These are phyloP conservation scores for Eustalomyia histrio DNA, from an alignment of 2,888 invertebrate species.

Conservation along the genomic window DNA sequence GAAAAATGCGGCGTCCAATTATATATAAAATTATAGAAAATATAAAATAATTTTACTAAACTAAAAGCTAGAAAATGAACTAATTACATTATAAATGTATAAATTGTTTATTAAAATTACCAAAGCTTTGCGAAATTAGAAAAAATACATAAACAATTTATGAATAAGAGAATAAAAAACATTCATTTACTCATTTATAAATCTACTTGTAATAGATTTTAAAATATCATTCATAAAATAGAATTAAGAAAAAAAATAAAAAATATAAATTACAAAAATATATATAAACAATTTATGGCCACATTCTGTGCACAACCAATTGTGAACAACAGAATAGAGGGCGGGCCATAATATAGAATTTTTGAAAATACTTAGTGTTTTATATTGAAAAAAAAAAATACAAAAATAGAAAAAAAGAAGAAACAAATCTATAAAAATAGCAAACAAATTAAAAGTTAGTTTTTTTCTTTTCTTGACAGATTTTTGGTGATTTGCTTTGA, in stretches of 20 bases:
- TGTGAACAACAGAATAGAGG: too few relatives aligned
- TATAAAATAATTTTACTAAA: constrained; percentile 63
- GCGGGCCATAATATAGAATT: too few relatives aligned
- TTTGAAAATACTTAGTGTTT: too few relatives aligned
- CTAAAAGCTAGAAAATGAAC: constrained; percentile 58
- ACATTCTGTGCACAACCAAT: too few relatives aligned
- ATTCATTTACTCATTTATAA: constrained; percentile 21
- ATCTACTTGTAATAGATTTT: constrained; percentile 1
- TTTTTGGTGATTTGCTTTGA: constrained; percentile 63
- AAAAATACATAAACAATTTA: constrained; percentile 5
- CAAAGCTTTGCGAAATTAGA: constrained; percentile 51
- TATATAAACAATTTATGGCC: constrained; percentile 17
- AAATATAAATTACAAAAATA: neutral
- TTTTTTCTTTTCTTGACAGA: constrained; percentile 43
- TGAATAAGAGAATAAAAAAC: constrained; percentile 11
- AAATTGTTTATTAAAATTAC: constrained; percentile 54
- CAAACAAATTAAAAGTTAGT: constrained; percentile 12
- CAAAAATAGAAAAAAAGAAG: constrained; percentile 21
- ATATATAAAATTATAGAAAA: constrained; percentile 38
- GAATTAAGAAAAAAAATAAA: neutral
- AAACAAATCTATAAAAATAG: constrained; percentile 28
- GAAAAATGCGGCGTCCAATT: constrained; percentile 29
- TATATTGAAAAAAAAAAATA: neutral
- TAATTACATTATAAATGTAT: constrained; percentile 62
- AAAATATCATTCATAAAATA: neutral